A percentile compares a stretch with the other conserved stretches of the same genome.
phyloP scores from a whole-genome alignment of 2,113 vertebrate species.

The Plectropomus leopardus region DNA sequence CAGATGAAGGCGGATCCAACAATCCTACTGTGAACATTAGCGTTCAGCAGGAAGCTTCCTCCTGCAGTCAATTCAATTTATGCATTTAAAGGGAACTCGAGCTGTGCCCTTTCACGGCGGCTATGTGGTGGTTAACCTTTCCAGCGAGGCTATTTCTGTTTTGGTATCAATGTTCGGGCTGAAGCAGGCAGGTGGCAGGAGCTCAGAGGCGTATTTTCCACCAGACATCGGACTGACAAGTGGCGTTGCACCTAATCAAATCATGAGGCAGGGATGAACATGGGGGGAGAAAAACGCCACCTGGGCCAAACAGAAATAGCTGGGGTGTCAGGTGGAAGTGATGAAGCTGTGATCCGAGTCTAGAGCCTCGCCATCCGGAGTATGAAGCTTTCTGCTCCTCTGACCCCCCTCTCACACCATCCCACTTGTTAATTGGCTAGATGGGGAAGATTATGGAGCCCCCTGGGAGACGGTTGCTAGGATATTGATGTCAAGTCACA shows the following conservation, averaged over 20 bases:
- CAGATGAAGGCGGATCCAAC: slow-evolving; percentile 43
- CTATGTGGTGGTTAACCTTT: slow-evolving; percentile 40
- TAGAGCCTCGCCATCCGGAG: slow-evolving; percentile 20
- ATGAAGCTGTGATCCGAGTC: slow-evolving; percentile 52
- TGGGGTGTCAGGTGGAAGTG: slow-evolving; percentile 44
- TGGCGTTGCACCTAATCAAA: slow-evolving; percentile 58
- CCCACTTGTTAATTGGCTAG: slow-evolving; percentile 70
- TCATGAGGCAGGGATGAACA: slow-evolving; percentile 52
- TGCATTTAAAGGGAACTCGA: slow-evolving; percentile 22
- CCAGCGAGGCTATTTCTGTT: slow-evolving; percentile 20
- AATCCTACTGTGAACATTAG: slow-evolving; percentile 36
- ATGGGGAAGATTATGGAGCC: slow-evolving; percentile 71
- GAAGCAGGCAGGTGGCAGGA: slow-evolving; percentile 52
- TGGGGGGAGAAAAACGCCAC: slow-evolving; percentile 37
- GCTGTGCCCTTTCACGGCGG: neutral
- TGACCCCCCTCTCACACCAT: slow-evolving; percentile 34
- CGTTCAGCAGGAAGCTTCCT: slow-evolving; percentile 26
- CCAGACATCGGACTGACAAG: slow-evolving; percentile 55
- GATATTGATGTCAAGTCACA: slow-evolving; percentile 64
- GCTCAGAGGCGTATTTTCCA: slow-evolving; percentile 22
- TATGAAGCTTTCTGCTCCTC: neutral
- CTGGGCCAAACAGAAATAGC: slow-evolving; percentile 52
- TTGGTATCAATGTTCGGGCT: neutral
- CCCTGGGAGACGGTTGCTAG: slow-evolving; percentile 66
- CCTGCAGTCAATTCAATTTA: slow-evolving; percentile 22